phyloP scores from a whole-genome alignment of 2,113 vertebrate genomes.

The Sakesphorus luctuosus region DNA sequence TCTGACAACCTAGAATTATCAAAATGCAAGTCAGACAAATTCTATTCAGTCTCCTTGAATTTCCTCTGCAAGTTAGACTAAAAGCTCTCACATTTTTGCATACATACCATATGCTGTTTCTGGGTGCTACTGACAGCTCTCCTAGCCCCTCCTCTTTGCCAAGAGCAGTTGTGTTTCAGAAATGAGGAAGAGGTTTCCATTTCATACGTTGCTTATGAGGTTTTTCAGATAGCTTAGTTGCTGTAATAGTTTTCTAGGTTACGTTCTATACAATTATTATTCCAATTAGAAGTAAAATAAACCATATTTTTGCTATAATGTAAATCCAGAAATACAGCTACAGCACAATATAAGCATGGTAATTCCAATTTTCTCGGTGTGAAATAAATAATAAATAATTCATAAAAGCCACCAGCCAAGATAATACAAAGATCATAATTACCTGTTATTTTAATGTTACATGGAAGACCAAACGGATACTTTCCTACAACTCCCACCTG shows the following conservation, averaged over 20 bases:
- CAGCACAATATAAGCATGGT: not conserved
- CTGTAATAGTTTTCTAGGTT: not conserved
- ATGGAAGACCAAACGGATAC: slow-evolving; percentile 90
- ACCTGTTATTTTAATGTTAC: slow-evolving; percentile 95
- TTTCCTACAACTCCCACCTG: slow-evolving; percentile 86
- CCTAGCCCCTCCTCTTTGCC: not conserved
- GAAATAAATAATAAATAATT: not conserved
- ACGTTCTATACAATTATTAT: not conserved
- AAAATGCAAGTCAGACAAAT: not conserved
- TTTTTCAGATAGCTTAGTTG: not conserved
- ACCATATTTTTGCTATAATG: not conserved
- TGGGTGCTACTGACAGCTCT: not conserved
- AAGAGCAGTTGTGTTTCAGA: not conserved
- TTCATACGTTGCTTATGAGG: not conserved
- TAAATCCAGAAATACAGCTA: not conserved
- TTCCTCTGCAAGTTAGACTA: not conserved
- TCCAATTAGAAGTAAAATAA: not conserved
- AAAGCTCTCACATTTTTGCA: not conserved
- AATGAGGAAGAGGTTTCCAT: not conserved
- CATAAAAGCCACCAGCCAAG: not conserved
- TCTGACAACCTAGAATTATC: not conserved
- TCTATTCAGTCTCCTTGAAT: not conserved
- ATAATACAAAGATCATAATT: slow-evolving; percentile 51
- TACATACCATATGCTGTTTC: not conserved
- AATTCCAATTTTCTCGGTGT: not conserved